A percentile compares a stretch with the other conserved stretches of the same genome.
These are phyloP conservation scores for Masnerella sp. DNA, from an alignment of 2,888 invertebrate species.

Conservation along the genomic window DNA sequence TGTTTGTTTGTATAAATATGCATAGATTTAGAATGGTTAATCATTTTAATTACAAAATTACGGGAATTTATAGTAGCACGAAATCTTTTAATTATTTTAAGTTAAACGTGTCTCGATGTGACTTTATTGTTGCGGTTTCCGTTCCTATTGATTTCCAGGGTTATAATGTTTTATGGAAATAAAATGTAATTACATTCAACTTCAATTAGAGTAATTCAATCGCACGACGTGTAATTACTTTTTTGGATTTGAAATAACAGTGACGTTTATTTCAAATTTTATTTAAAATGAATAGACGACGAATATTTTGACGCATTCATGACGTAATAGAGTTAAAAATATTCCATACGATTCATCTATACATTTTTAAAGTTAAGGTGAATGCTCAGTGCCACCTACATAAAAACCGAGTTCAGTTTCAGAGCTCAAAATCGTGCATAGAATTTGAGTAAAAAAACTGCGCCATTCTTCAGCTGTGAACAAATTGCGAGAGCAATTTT, in stretches of 20 bases:
- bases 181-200: conserved; percentile 23
- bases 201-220: conserved; percentile 28
- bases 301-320: no score
- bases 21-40: conserved; percentile 11
- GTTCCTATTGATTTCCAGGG: conserved; percentile 20
- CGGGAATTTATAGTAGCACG: neutral
- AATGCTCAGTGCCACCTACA: no score
- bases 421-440: no score
- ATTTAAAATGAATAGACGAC: no score
- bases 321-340: no score
- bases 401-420: no score
- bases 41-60: conserved; percentile 28
- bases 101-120: neutral
- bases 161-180: conserved; percentile 29
- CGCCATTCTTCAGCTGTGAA: no score
- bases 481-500: no score
- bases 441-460: no score
- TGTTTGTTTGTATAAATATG: conserved; percentile 12
- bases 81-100: conserved; percentile 21
- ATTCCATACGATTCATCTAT: no score
- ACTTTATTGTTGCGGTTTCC: conserved; percentile 23
- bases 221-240: conserved; percentile 7
- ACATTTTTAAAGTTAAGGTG: no score
- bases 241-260: neutral
- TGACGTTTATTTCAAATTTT: neutral